phyloP scores from a whole-genome alignment of 2,113 vertebrate genomes.

The Blennius ocellaris region DNA sequence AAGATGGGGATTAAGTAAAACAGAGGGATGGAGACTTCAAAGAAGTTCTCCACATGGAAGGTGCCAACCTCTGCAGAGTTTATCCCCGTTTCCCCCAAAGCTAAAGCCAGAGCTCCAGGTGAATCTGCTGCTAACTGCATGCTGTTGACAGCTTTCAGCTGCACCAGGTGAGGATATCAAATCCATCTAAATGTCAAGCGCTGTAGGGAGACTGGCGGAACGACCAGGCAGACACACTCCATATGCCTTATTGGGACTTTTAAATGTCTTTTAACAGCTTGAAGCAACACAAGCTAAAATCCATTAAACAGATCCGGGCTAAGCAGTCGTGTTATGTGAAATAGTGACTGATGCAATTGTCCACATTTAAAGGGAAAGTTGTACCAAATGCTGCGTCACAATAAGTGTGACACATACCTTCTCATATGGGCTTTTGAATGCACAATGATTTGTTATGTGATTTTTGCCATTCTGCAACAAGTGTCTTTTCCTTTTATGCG shows the following conservation, averaged over 20 bases:
- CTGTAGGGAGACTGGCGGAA: not conserved
- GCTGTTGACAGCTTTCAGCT: slow-evolving; percentile 24
- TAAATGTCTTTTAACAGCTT: not conserved
- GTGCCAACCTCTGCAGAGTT: slow-evolving; percentile 35
- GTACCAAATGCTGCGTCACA: not conserved
- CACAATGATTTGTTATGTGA: no score
- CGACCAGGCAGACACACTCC: slow-evolving; percentile 5
- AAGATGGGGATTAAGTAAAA: slow-evolving; percentile 17
- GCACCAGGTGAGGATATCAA: slow-evolving; percentile 19
- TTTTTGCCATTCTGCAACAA: no score
- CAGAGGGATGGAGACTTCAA: slow-evolving; percentile 36
- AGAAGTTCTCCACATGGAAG: slow-evolving; percentile 24
- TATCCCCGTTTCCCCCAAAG: slow-evolving; percentile 36
- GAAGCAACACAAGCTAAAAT: not conserved
- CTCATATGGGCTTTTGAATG: no score
- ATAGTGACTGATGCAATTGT: not conserved
- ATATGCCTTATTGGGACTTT: not conserved
- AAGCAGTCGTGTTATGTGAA: not conserved
- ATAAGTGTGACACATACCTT: no score
- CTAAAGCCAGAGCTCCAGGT: slow-evolving; percentile 5
- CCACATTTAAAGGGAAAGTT: not conserved
- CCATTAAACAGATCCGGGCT: not conserved
- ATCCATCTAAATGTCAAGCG: slow-evolving; percentile 9
- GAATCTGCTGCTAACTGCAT: slow-evolving; percentile 14
- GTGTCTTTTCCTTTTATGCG: no score